Evolutionary conservation across 2,113 vertebrate genomes (phyloP).

Genomic region (Ictalurus furcatus): DNA sequence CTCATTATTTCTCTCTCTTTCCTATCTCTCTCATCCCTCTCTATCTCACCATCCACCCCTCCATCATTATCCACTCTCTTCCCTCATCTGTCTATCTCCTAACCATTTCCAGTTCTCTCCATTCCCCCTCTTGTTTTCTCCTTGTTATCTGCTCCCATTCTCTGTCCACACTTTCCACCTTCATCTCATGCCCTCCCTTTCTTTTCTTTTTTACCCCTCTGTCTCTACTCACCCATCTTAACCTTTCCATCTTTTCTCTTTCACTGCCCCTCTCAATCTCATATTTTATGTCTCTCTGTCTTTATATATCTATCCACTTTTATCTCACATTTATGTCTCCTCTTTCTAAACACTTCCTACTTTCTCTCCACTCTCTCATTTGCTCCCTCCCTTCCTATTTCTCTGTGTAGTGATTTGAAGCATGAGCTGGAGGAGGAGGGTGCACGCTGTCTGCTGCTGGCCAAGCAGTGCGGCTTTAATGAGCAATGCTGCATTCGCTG

Average conservation of each 20-base stretch:
- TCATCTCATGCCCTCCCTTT: not conserved
- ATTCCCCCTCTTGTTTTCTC: slow-evolving; percentile 20
- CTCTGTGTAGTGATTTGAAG: slow-evolving; percentile 86
- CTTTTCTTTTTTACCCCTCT: slow-evolving; percentile 14
- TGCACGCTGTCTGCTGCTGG: slow-evolving; percentile 90
- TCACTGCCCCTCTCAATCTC: slow-evolving; percentile 19
- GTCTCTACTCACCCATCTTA: slow-evolving; percentile 5
- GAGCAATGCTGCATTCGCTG: slow-evolving; percentile 97
- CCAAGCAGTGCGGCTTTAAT: slow-evolving; percentile 90
- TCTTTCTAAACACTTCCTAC: slow-evolving; percentile 38
- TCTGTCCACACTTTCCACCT: slow-evolving; percentile 9
- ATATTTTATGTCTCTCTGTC: not conserved
- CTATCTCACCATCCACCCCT: not conserved
- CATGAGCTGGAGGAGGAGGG: slow-evolving; percentile 93
- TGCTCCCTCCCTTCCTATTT: slow-evolving; percentile 40
- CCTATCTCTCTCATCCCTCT: not conserved
- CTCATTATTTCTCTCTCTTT: not conserved
- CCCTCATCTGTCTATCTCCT: slow-evolving; percentile 29
- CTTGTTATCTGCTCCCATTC: slow-evolving; percentile 39
- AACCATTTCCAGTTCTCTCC: not conserved
- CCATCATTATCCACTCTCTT: slow-evolving; percentile 2
- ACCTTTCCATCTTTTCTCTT: slow-evolving; percentile 42
- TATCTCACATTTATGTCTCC: slow-evolving; percentile 13
- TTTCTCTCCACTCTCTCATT: slow-evolving; percentile 24
- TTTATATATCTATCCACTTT: slow-evolving; percentile 12